Percentiles rank a stretch among this genome's conserved stretches.
phyloP scores from a whole-genome alignment of 2,113 vertebrate genomes.

The Thalassarche chlororhynchos region DNA sequence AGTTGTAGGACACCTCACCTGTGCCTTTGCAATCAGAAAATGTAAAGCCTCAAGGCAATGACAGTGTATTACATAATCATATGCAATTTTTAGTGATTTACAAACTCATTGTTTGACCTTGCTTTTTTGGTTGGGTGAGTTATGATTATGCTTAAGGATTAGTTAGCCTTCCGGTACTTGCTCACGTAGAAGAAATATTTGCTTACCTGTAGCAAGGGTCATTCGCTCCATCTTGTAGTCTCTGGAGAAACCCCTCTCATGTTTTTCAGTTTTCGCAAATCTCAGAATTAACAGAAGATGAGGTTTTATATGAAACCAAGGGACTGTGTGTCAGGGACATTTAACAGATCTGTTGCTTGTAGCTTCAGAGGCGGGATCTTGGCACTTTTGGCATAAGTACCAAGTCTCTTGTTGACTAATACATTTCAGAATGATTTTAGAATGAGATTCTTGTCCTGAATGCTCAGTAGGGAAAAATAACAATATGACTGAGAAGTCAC shows the following conservation, averaged over 20 bases:
- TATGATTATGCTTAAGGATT: conserved; percentile 22
- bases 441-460: background rate
- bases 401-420: background rate
- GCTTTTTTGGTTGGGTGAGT: background rate
- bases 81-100: background rate
- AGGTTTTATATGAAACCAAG: background rate
- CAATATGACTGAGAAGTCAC: background rate
- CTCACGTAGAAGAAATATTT: background rate
- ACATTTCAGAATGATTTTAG: conserved; percentile 4
- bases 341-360: background rate
- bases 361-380: background rate
- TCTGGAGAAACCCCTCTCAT: background rate
- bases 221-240: background rate
- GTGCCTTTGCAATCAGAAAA: background rate
- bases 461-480: background rate
- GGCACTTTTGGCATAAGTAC: background rate
- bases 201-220: conserved; percentile 6
- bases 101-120: conserved; percentile 14
- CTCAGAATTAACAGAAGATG: conserved; percentile 5
- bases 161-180: conserved; percentile 29
- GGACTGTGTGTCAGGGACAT: background rate
- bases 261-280: background rate
- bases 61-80: background rate
- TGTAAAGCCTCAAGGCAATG: background rate
- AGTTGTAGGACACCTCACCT: conserved; percentile 1